These are phyloP conservation scores for Lagopus leucura DNA, from an alignment of 2,113 vertebrate genomes.

Conservation along the genomic window DNA sequence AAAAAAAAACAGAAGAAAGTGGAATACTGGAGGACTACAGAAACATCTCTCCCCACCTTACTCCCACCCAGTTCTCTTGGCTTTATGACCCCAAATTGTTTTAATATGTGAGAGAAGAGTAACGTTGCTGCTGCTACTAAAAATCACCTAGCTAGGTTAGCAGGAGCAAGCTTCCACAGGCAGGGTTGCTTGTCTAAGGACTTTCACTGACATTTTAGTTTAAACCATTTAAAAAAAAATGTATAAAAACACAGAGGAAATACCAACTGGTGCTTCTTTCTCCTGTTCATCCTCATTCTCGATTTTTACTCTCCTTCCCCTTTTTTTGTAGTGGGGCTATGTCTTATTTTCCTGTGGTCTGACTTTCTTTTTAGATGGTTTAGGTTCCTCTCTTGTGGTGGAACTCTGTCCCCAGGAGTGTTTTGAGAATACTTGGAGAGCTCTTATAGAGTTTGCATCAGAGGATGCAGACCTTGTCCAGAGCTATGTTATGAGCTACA, in stretches of 20 bases:
- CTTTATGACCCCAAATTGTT: background rate
- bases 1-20: background rate
- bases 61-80: background rate
- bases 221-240: background rate
- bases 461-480: background rate
- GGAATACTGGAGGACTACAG: background rate
- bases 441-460: background rate
- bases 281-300: background rate
- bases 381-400: background rate
- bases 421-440: background rate
- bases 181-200: background rate
- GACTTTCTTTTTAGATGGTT: background rate
- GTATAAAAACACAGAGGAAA: background rate
- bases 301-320: background rate
- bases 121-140: background rate
- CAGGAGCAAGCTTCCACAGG: background rate
- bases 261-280: background rate
- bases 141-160: background rate
- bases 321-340: background rate
- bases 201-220: background rate
- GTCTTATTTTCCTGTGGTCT: background rate
- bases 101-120: background rate
- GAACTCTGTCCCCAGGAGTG: background rate
- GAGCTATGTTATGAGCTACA: background rate
- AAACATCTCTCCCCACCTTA: background rate